Conservation (phyloP, 2,113 vertebrate genomes). For the Odontesthes bonariensis region DNA sequence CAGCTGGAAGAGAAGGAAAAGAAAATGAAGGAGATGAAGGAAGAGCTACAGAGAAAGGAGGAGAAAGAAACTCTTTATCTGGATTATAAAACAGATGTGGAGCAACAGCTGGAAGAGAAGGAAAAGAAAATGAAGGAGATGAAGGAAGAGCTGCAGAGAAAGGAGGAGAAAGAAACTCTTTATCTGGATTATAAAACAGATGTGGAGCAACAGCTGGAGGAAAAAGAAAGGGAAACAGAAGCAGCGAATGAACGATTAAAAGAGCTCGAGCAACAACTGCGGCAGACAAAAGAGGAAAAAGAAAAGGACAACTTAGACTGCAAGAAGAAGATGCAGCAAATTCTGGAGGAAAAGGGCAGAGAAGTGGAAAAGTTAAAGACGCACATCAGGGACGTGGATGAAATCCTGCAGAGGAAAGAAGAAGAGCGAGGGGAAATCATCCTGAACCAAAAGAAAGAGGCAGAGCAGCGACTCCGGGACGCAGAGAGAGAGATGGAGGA, state of each 20-base stretch:
- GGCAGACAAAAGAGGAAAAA: slow-evolving; percentile 7
- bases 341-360: slow-evolving; percentile 40
- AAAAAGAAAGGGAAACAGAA: slow-evolving; percentile 34
- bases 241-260: background rate
- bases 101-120: no score
- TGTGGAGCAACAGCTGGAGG: slow-evolving; percentile 28
- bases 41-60: slow-evolving; percentile 12
- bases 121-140: slow-evolving; percentile 31
- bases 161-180: slow-evolving; percentile 42
- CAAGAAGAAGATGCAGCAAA: slow-evolving; percentile 47
- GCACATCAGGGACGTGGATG: slow-evolving; percentile 42
- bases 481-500: slow-evolving; percentile 60
- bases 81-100: no score
- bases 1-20: slow-evolving; percentile 33
- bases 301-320: slow-evolving; percentile 12
- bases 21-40: slow-evolving; percentile 1
- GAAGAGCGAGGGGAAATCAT: slow-evolving; percentile 52
- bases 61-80: background rate
- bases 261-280: background rate
- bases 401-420: slow-evolving; percentile 54
- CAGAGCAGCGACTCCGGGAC: slow-evolving; percentile 50
- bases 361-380: slow-evolving; percentile 38
- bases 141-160: slow-evolving; percentile 9
- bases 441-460: slow-evolving; percentile 61
- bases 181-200: slow-evolving; percentile 15